Evolutionary conservation across 2,797 vertebrate genomes (phyloP), one percentile per base, ranked within the genome.

Genomic region (Hypotaenidia philippensis): DNA sequence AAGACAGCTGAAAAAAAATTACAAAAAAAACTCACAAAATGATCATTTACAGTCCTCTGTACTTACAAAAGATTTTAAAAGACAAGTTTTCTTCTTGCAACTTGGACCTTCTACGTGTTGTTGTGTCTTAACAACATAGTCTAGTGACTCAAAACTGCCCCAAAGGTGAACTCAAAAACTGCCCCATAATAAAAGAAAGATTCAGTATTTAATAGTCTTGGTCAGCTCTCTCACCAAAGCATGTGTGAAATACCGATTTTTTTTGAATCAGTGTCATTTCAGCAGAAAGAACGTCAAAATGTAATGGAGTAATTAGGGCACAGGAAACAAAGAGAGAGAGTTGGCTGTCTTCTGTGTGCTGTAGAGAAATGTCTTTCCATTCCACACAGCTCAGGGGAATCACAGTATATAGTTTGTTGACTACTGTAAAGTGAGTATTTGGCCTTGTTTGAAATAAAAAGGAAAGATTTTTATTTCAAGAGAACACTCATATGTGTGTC

Each of bases 241-340:
- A 6, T 52, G 41, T 59, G 53, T 88, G 55, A 90, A 84, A 82
- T 83, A 88, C 47, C 47, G 45, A 16, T 0, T 2, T 16, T 63
- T 77, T 68, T 55, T 5, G 68, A 87, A 36, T 70, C 59, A 72
- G 53, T 78, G 50, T 77, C 74, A 50, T 91, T 95, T 86, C 74
- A 89, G 72, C 69, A 89, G 65, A 68, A 94, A 85, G 55, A 22
- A 89, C 3, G 1, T 92, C 61, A 83, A 94, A 94, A 89, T 80
- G 29, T 71, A 92, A 85, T 87, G 65, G 74, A 92, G 87, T 96
- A 92, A 93, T 92, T 87, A 93, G 78, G 82, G 56, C 68, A 77
- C 41, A 61, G 87, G 80, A 93, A 94, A 84, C 68, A 93, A 70
- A 88, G 52, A 89, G 45, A 76, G 63, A 72, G 63, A 66, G 14